Percentiles rank a stretch among this genome's conserved stretches.
Conservation (phyloP, 2,888 invertebrate genomes). For the Ormyrus nitidulus region DNA sequence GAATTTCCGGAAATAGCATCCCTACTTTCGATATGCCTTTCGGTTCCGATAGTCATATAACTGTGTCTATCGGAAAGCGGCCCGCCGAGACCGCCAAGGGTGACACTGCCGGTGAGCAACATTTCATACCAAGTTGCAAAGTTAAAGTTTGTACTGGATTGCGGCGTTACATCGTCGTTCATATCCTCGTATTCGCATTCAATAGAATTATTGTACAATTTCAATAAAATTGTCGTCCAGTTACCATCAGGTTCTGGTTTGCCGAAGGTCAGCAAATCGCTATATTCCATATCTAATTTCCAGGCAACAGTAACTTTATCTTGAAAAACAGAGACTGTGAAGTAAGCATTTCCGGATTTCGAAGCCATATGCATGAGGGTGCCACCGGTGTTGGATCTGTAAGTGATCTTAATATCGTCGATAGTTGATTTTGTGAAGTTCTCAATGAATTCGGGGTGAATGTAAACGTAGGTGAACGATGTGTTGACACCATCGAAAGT, state of each 20-base stretch:
- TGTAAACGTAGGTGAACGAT: conserved; percentile 80
- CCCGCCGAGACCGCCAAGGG: conserved; percentile 68
- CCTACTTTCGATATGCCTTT: conserved; percentile 61
- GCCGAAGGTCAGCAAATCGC: conserved; percentile 77
- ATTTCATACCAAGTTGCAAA: conserved; percentile 72
- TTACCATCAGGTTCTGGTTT: conserved; percentile 80
- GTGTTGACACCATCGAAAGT: conserved; percentile 88
- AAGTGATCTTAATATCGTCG: conserved; percentile 77
- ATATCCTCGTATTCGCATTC: conserved; percentile 67
- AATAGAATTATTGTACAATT: conserved; percentile 73
- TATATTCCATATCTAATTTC: conserved; percentile 77
- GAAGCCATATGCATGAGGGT: conserved; percentile 84
- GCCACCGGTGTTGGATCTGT: conserved; percentile 86
- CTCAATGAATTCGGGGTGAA: conserved; percentile 68
- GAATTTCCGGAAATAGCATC: conserved; percentile 69
- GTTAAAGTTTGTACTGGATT: conserved; percentile 67
- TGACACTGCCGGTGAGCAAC: conserved; percentile 68
- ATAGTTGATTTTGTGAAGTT: conserved; percentile 65
- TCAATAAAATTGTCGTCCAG: conserved; percentile 81
- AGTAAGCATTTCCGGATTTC: conserved; percentile 77
- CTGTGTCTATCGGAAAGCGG: conserved; percentile 65
- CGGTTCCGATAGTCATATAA: conserved; percentile 65
- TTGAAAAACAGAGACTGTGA: conserved; percentile 83
- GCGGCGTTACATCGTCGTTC: conserved; percentile 65
- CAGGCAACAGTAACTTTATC: conserved; percentile 84